These are phyloP conservation scores for Helicorthomorpha holstii DNA, from an alignment of 1,140 invertebrate genomes.

Conservation along the genomic window DNA sequence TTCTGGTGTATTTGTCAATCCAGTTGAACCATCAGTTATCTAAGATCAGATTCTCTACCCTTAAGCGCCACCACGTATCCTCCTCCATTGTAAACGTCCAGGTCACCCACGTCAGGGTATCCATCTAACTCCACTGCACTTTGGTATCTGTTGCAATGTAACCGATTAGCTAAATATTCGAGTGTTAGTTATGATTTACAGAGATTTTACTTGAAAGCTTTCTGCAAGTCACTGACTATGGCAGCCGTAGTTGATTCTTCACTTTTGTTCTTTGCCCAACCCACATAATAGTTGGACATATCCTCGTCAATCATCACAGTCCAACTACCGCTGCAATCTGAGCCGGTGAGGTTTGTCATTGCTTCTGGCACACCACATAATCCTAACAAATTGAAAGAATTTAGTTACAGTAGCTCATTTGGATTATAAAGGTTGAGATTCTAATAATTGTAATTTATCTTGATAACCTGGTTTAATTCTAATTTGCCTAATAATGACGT, in stretches of 20 bases:
- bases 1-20: constrained; percentile 36
- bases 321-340: constrained; percentile 23
- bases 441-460: no score
- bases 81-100: constrained; percentile 33
- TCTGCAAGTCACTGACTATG: no score
- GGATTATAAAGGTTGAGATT: no score
- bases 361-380: not conserved
- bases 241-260: no score
- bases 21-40: constrained; percentile 24
- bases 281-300: not conserved
- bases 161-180: no score
- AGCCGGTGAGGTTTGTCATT: constrained; percentile 12
- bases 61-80: constrained; percentile 33
- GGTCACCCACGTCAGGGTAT: constrained; percentile 28
- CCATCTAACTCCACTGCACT: constrained; percentile 24
- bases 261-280: not conserved
- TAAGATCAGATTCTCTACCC: constrained; percentile 24
- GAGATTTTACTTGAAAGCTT: not conserved
- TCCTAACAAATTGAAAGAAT: not conserved
- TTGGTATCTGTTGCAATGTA: constrained; percentile 16
- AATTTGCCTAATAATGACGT: constrained; percentile 32
- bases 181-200: not conserved
- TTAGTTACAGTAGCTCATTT: no score
- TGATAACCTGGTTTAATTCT: constrained; percentile 19
- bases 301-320: constrained; percentile 18